These are phyloP conservation scores for Aurelia aurita complex sp. Pacific DNA, from an alignment of 30 jellyfish, hydroid and myxozoan genomes.

Conservation along the genomic window DNA sequence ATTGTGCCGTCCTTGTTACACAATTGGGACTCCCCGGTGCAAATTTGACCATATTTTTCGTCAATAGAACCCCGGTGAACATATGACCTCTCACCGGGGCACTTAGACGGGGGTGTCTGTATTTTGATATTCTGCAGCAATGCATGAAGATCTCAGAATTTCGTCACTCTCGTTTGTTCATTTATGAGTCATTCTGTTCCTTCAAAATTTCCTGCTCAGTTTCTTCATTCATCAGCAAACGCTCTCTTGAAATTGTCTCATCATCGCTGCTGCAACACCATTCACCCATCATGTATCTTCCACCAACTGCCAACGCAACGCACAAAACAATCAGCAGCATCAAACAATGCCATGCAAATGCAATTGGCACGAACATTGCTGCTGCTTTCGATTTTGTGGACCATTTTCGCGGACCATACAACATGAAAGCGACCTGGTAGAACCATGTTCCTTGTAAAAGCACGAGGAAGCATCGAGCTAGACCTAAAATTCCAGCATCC, in stretches of 20 bases:
- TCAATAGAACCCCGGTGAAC: too few species aligned
- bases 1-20: too few species aligned
- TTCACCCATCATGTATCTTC: constrained; percentile 2
- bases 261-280: constrained; percentile 18
- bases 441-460: neutral
- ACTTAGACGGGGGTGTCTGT: too few species aligned
- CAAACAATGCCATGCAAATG: constrained; percentile 72
- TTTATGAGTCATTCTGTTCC: neutral
- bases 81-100: too few species aligned
- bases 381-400: constrained; percentile 54
- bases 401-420: constrained; percentile 63
- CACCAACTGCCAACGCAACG: constrained; percentile 5
- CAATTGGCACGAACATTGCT: constrained; percentile 66
- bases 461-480: constrained; percentile 58
- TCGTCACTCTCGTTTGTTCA: neutral
- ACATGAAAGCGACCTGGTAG: constrained; percentile 60
- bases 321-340: constrained; percentile 4
- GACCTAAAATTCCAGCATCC: constrained; percentile 29
- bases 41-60: too few species aligned
- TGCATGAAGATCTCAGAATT: too few species aligned
- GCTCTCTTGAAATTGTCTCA: constrained; percentile 31
- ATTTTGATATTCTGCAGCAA: too few species aligned
- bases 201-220: neutral
- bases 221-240: constrained; percentile 26
- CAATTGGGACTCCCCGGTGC: too few species aligned